Conservation (phyloP, 2,113 vertebrate species). For the Corythaeola cristata region DNA sequence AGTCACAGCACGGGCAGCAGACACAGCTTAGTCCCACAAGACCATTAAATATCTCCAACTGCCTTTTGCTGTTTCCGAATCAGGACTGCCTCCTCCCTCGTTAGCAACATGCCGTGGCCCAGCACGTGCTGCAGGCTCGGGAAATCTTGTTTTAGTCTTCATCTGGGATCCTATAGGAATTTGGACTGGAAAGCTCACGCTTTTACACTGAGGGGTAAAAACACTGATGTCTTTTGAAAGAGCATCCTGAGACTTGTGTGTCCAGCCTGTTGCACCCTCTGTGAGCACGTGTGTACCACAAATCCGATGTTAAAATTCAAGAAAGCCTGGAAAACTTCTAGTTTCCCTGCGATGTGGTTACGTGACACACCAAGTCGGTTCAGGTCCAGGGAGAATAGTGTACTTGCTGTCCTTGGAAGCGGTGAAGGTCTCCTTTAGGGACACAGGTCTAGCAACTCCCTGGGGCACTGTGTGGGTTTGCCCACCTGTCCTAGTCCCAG, state of each 20-base stretch:
- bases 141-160: background rate
- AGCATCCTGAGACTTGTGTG: background rate
- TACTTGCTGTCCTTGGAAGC: background rate
- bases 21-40: accelerated
- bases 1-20: background rate
- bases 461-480: background rate
- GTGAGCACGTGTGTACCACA: background rate
- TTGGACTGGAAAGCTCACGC: background rate
- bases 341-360: background rate
- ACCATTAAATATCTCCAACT: background rate
- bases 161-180: background rate
- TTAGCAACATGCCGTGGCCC: background rate
- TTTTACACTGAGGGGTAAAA: background rate
- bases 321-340: background rate
- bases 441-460: too few species aligned
- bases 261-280: background rate
- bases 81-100: background rate
- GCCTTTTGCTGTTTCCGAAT: background rate
- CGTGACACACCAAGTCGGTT: background rate
- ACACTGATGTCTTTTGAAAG: background rate
- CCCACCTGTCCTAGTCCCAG: background rate
- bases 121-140: background rate
- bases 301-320: background rate
- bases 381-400: background rate
- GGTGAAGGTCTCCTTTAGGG: background rate